These are phyloP conservation scores for Clangula hyemalis DNA, from an alignment of 2,797 vertebrate genomes.

Conservation along the genomic window DNA sequence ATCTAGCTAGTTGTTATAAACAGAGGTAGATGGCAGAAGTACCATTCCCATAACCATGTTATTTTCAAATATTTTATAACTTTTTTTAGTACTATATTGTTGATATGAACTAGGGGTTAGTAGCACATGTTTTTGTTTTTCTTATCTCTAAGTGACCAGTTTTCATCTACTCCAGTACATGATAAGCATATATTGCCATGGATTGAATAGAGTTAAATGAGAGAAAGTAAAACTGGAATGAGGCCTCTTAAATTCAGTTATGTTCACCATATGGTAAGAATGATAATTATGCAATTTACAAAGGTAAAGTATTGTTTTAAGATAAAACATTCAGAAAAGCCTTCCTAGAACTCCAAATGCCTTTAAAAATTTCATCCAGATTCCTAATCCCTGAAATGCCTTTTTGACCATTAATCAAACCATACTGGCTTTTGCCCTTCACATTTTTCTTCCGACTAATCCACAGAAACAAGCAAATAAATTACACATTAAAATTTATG, in stretches of 20 bases:
- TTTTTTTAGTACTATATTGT: background rate
- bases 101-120: background rate
- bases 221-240: background rate
- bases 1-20: background rate
- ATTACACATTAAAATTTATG: conserved; percentile 65
- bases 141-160: background rate
- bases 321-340: conserved; percentile 4
- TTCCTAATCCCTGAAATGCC: conserved; percentile 29
- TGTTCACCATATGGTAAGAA: background rate
- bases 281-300: conserved; percentile 34
- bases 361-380: conserved; percentile 10
- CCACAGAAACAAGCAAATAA: conserved; percentile 56
- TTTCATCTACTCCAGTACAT: background rate
- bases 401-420: conserved; percentile 30
- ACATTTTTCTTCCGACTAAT: conserved; percentile 55
- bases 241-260: background rate
- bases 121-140: background rate
- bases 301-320: conserved; percentile 1
- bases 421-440: background rate
- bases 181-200: background rate
- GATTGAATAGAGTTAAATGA: background rate
- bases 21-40: background rate
- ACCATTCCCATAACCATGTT: background rate
- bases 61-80: background rate
- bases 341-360: background rate